Evolutionary conservation across 2,888 invertebrate genomes (phyloP).

Genomic region (Punctoribates punctum): DNA sequence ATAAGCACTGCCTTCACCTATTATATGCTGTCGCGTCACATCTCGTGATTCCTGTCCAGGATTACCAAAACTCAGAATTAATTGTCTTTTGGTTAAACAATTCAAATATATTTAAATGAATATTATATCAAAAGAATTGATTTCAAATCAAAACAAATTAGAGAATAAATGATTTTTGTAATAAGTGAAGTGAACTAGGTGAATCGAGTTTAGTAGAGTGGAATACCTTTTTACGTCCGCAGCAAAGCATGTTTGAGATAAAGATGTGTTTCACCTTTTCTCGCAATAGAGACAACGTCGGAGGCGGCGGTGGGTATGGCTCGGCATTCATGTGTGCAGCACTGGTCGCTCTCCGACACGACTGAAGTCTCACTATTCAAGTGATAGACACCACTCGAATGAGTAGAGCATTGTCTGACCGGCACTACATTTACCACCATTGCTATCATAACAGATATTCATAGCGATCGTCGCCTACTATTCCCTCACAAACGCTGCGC

Average conservation of each 20-base stretch:
- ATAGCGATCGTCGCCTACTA: constrained; percentile 17
- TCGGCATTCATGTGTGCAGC: constrained; percentile 47
- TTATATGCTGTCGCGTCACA: constrained; percentile 20
- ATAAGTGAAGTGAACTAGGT: too few relatives aligned
- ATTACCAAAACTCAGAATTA: neutral
- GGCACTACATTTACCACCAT: constrained; percentile 29
- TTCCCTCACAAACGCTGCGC: constrained; percentile 9
- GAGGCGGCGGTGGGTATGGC: constrained; percentile 42
- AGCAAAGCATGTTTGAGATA: constrained; percentile 49
- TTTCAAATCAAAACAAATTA: neutral
- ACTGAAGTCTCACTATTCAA: constrained; percentile 20
- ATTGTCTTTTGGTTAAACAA: neutral
- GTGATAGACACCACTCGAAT: constrained; percentile 26
- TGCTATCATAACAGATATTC: constrained; percentile 18
- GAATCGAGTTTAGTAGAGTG: too few relatives aligned
- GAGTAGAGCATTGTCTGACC: constrained; percentile 23
- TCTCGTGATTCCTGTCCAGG: constrained; percentile 7
- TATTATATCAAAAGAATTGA: neutral
- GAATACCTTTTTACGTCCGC: constrained; percentile 50
- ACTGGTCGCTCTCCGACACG: constrained; percentile 11
- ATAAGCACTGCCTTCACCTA: constrained; percentile 30
- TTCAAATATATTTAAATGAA: neutral
- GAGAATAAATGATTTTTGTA: too few relatives aligned
- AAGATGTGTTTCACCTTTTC: constrained; percentile 48
- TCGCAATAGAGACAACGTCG: constrained; percentile 45